These are phyloP conservation scores for Hypolimnas misippus DNA, from an alignment of 2,888 invertebrate genomes.

Conservation along the genomic window DNA sequence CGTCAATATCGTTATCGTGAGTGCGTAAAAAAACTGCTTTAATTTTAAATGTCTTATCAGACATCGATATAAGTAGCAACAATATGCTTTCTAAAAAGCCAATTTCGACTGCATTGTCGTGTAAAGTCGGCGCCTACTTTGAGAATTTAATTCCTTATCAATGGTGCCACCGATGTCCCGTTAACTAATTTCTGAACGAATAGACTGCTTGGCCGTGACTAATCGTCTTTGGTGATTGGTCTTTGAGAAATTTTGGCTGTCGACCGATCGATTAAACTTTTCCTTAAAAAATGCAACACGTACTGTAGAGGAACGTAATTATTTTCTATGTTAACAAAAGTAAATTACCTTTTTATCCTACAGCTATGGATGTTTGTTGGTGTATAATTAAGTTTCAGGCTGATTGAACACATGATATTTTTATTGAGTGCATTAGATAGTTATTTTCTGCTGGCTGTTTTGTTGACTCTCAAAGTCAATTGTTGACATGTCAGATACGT, in stretches of 20 bases:
- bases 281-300: conserved; percentile 34
- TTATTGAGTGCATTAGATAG: neutral
- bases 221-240: conserved; percentile 40
- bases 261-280: conserved; percentile 31
- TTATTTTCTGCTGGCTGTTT: neutral
- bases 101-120: conserved; percentile 63
- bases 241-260: conserved; percentile 24
- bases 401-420: conserved; percentile 1
- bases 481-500: no score
- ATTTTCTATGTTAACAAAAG: conserved; percentile 18
- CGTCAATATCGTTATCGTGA: neutral
- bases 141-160: conserved; percentile 68
- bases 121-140: conserved; percentile 48
- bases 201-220: conserved; percentile 36
- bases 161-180: conserved; percentile 65
- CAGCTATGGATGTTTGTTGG: conserved; percentile 12
- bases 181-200: conserved; percentile 66
- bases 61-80: conserved; percentile 49
- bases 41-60: conserved; percentile 44
- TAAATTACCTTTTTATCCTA: conserved; percentile 21
- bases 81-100: conserved; percentile 66
- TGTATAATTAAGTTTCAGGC: neutral
- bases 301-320: conserved; percentile 22
- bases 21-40: neutral
- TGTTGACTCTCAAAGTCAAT: neutral